Base-by-base conservation (phyloP, 2,113 vertebrate species). In the Callipepla californica region DNA sequence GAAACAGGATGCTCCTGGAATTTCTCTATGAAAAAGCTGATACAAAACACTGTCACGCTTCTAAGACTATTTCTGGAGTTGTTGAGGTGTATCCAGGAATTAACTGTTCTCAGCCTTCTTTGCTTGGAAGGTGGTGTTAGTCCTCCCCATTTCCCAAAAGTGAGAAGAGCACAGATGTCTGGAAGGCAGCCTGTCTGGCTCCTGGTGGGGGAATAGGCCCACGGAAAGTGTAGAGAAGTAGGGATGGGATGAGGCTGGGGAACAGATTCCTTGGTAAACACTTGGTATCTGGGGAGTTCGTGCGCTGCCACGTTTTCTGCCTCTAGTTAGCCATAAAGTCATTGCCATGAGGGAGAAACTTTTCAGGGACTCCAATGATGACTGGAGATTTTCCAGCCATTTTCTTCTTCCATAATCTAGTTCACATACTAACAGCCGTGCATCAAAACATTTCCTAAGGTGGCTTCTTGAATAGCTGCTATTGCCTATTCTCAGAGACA, bases 181-280 rank as follows among this genome's bases (percentile, higher is more conserved):
- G 28, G 78, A 67, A 73, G 45, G n/a, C 53, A 68, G 58, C 61
- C 16, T 4, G 5, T 44, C 9, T 44, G 1, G 17, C 68, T 51
- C 30, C 62, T 80, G 40, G 2, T 6, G 9, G 7, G 11, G 47
- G 38, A 40, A 80, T 47, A 70, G 2, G 11, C 11, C 26, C 3
- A 0, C 11, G 55, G 69, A 89, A 91, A 70, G 9, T 21, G 13
- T 0, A 38, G 74, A 81, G 51, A 79, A 11, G 25, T 9, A 9
- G 45, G 74, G 63, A 66, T 2, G 14, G 36, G 2, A 4, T 36
- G 58, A 72, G 78, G 47, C 66, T 85, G 50, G 23, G 44, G 20
- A 94, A n/a, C 51, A 78, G 87, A 62, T 69, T 92, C 89, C 53
- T 22, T 26, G 36, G 59, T 80, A 80, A 87, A 74, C 51, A 70